These are phyloP conservation scores for Julus scandinavius DNA, from an alignment of 2,888 invertebrate species.

Conservation along the genomic window DNA sequence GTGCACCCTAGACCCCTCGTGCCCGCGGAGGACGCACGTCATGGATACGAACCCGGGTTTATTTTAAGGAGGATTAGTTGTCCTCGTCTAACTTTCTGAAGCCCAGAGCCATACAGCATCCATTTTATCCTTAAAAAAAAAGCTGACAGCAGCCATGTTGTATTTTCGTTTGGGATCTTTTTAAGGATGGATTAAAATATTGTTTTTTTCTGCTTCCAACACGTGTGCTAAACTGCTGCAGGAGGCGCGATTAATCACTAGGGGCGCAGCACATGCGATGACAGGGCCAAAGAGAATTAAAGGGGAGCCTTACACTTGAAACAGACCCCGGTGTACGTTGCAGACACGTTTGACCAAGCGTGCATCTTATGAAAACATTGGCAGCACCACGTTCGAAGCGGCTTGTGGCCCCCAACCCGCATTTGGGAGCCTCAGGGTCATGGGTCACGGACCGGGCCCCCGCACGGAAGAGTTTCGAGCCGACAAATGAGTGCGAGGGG, in stretches of 20 bases:
- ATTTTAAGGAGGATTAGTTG: slow-evolving; percentile 41
- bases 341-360: slow-evolving; percentile 43
- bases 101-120: slow-evolving; percentile 6
- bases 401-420: background rate
- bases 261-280: slow-evolving; percentile 28
- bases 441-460: background rate
- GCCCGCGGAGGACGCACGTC: slow-evolving; percentile 26
- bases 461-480: background rate
- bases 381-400: slow-evolving; percentile 30
- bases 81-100: background rate
- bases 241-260: slow-evolving; percentile 46
- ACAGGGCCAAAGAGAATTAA: slow-evolving; percentile 33
- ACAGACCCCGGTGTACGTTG: slow-evolving; percentile 30
- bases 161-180: slow-evolving; percentile 29
- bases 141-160: slow-evolving; percentile 28
- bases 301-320: slow-evolving; percentile 27
- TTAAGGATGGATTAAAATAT: slow-evolving; percentile 41
- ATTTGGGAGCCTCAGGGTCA: slow-evolving; percentile 21
- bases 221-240: slow-evolving; percentile 46
- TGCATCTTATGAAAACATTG: slow-evolving; percentile 46
- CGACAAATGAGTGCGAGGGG: slow-evolving; percentile 27
- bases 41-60: slow-evolving; percentile 27
- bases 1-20: slow-evolving; percentile 42
- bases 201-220: background rate
- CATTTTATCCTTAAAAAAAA: slow-evolving; percentile 3